A percentile compares a stretch with the other conserved stretches of the same genome.
Conservation (phyloP, 2,888 invertebrate genomes). For the Xestia rhomboidea region DNA sequence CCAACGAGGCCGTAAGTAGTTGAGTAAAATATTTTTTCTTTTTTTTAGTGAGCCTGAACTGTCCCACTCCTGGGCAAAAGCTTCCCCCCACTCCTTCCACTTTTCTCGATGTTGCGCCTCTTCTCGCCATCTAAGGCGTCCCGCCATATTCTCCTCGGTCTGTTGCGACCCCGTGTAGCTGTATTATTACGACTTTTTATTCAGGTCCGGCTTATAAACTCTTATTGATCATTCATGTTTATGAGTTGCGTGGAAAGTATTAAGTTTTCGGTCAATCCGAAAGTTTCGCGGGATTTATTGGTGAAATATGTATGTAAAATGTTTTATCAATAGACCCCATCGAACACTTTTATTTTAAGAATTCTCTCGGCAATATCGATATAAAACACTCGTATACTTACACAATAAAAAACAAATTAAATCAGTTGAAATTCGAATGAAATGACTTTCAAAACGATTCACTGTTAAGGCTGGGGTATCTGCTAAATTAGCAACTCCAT, state of each 20-base stretch:
- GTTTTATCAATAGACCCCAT: slow-evolving; percentile 15
- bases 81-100: too few relatives aligned
- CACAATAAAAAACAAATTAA: not conserved
- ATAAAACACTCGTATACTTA: not conserved
- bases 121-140: too few relatives aligned
- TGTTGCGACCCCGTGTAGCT: too few relatives aligned
- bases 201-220: not conserved
- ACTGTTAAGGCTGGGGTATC: too few relatives aligned
- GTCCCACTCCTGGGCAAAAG: too few relatives aligned
- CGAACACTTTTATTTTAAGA: slow-evolving; percentile 4
- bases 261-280: slow-evolving; percentile 27
- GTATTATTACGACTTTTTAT: not conserved
- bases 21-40: not conserved
- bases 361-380: slow-evolving; percentile 11
- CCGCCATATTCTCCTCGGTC: too few relatives aligned
- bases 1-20: too few relatives aligned
- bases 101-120: too few relatives aligned
- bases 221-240: slow-evolving; percentile 20
- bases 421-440: not conserved
- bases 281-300: slow-evolving; percentile 34
- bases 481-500: too few relatives aligned
- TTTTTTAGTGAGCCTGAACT: too few relatives aligned
- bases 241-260: slow-evolving; percentile 20
- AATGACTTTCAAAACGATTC: not conserved
- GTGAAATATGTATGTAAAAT: slow-evolving; percentile 16